phyloP scores from a whole-genome alignment of 2,797 vertebrate species.

The Scomberomorus guttatus region DNA sequence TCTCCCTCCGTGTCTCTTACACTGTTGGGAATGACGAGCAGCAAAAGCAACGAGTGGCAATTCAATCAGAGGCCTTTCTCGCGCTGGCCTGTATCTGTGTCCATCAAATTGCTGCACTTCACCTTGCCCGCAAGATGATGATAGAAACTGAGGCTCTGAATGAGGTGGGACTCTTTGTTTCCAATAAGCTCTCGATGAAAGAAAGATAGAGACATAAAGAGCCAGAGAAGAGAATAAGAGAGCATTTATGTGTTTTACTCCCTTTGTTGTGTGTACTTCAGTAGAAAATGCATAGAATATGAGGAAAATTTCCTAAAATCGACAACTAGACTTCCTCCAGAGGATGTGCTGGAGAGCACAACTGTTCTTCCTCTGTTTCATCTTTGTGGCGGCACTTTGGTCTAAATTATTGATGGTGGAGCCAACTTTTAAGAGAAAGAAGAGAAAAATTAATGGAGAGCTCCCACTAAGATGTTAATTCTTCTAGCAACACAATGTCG shows the following conservation, averaged over 20 bases:
- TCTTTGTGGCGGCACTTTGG: conserved; percentile 41
- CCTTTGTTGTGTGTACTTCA: conserved; percentile 24
- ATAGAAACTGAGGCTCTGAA: conserved; percentile 40
- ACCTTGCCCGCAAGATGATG: conserved; percentile 35
- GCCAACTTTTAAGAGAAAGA: conserved; percentile 51
- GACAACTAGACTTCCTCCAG: conserved; percentile 29
- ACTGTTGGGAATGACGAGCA: conserved; percentile 44
- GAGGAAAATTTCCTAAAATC: conserved; percentile 42
- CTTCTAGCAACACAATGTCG: conserved; percentile 28
- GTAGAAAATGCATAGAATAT: conserved; percentile 36
- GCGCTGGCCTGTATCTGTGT: conserved; percentile 44
- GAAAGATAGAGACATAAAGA: conserved; percentile 7
- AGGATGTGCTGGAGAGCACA: conserved; percentile 45
- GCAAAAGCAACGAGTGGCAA: conserved; percentile 44
- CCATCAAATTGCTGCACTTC: conserved; percentile 59
- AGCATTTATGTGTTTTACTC: conserved; percentile 19
- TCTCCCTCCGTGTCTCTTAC: conserved; percentile 37
- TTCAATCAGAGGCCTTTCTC: conserved; percentile 61
- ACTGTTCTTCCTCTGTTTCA: conserved; percentile 43
- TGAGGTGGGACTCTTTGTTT: conserved; percentile 53
- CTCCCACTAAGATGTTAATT: conserved; percentile 41
- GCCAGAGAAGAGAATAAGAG: neutral
- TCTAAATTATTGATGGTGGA: conserved; percentile 63
- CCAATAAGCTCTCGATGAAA: conserved; percentile 36
- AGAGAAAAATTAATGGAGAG: conserved; percentile 36